Evolutionary conservation across 2,888 invertebrate species (phyloP).

Genomic region (Melinopterus prodromus): DNA sequence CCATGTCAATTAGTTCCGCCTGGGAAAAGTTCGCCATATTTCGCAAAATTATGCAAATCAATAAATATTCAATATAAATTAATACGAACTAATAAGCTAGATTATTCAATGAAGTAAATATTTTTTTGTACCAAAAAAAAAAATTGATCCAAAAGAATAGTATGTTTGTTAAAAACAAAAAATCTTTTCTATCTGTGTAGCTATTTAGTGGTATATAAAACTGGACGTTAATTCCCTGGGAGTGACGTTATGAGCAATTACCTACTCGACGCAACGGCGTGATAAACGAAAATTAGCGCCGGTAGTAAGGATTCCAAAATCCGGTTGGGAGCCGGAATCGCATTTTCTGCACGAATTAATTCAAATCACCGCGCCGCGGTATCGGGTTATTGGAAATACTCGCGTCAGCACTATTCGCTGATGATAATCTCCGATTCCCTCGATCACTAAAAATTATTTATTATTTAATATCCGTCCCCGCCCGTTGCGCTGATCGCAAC

Average conservation of each 20-base stretch:
- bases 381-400: conserved; percentile 55
- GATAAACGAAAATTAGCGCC: neutral
- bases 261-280: neutral
- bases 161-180: no score
- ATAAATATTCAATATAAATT: no score
- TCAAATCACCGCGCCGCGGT: conserved; percentile 51
- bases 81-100: no score
- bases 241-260: neutral
- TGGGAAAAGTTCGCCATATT: no score
- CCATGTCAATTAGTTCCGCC: no score
- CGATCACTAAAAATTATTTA: conserved; percentile 23
- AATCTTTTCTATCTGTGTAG: no score
- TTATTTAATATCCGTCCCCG: conserved; percentile 15
- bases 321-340: conserved; percentile 46
- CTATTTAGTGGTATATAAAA: no score
- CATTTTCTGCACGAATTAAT: conserved; percentile 55
- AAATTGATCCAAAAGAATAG: no score
- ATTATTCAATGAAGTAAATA: no score
- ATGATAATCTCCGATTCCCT: conserved; percentile 35
- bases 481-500: neutral
- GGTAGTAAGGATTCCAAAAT: neutral
- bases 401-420: conserved; percentile 55
- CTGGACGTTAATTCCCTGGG: neutral
- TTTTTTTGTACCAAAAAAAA: no score
- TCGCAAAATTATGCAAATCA: no score